Conservation (phyloP, 2,113 vertebrate species). For the Lophochroa leadbeateri region DNA sequence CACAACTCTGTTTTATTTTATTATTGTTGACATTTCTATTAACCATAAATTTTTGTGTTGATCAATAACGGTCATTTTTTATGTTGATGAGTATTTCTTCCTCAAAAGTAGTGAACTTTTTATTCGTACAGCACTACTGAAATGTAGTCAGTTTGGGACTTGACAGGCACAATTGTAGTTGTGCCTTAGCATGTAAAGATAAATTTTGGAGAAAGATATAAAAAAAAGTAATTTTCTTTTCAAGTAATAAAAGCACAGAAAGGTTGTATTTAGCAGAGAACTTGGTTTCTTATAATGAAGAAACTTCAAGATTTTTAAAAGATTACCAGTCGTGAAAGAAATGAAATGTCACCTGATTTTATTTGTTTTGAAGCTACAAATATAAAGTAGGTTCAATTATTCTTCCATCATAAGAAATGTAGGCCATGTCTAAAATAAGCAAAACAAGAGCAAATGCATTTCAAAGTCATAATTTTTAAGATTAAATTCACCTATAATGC, state of each 20-base stretch:
- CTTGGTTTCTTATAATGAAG: background rate
- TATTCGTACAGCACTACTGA: background rate
- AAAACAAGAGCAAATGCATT: background rate
- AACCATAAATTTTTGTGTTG: background rate
- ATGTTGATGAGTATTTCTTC: background rate
- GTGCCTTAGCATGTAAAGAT: background rate
- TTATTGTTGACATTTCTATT: background rate
- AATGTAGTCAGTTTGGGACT: background rate
- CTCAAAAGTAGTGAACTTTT: background rate
- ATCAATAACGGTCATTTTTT: background rate
- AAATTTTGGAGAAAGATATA: background rate
- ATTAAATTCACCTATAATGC: background rate
- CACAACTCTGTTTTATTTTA: background rate
- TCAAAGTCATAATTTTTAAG: background rate
- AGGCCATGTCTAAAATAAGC: background rate
- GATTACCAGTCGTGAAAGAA: background rate
- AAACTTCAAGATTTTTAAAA: background rate
- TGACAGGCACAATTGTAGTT: background rate
- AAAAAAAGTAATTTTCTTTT: background rate
- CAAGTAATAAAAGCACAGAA: background rate
- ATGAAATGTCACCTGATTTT: background rate
- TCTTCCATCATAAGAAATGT: background rate
- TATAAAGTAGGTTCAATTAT: slow-evolving; percentile 2
- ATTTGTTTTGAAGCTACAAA: background rate
- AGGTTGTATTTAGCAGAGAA: background rate